Percentiles rank a stretch among this genome's conserved stretches.
Evolutionary conservation across 2,888 invertebrate genomes (phyloP).

Genomic region (Cephus rjabovi): DNA sequence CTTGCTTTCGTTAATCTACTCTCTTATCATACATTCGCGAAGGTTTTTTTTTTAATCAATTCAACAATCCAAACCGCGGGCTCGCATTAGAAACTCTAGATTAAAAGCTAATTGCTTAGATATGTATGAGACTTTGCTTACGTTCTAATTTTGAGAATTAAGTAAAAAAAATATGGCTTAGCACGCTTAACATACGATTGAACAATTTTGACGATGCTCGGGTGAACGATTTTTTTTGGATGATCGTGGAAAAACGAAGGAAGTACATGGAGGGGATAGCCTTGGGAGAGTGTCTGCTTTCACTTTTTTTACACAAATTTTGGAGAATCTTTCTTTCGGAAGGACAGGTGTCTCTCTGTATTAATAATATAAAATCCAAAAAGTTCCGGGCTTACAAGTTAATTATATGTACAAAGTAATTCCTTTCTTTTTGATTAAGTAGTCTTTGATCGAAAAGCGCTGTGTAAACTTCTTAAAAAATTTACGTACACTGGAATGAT

Average conservation of each 20-base stretch:
- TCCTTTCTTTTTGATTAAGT: slow-evolving; percentile 31
- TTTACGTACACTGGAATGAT: slow-evolving; percentile 42
- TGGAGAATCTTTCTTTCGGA: neutral
- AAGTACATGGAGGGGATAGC: neutral
- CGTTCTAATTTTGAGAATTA: slow-evolving; percentile 30
- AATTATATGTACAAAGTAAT: slow-evolving; percentile 24
- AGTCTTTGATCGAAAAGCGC: slow-evolving; percentile 34
- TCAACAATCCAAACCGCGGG: neutral
- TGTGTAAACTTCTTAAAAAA: slow-evolving; percentile 26
- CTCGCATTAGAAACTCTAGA: neutral
- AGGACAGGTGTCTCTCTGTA: neutral
- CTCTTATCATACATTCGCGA: neutral
- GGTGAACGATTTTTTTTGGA: slow-evolving; percentile 3
- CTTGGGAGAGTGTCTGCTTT: neutral
- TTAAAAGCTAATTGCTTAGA: slow-evolving; percentile 19
- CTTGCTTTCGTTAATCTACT: neutral
- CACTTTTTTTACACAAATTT: neutral
- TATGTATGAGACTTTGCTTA: slow-evolving; percentile 32
- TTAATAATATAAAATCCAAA: neutral
- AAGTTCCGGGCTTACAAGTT: neutral
- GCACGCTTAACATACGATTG: neutral
- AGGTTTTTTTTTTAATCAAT: neutral
- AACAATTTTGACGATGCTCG: neutral
- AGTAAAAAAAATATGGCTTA: slow-evolving; percentile 12
- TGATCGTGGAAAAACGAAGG: slow-evolving; percentile 18